A percentile compares a stretch with the other conserved stretches of the same genome.
These are phyloP conservation scores for Nymphicus hollandicus DNA, from an alignment of 2,113 vertebrate species.

Conservation along the genomic window DNA sequence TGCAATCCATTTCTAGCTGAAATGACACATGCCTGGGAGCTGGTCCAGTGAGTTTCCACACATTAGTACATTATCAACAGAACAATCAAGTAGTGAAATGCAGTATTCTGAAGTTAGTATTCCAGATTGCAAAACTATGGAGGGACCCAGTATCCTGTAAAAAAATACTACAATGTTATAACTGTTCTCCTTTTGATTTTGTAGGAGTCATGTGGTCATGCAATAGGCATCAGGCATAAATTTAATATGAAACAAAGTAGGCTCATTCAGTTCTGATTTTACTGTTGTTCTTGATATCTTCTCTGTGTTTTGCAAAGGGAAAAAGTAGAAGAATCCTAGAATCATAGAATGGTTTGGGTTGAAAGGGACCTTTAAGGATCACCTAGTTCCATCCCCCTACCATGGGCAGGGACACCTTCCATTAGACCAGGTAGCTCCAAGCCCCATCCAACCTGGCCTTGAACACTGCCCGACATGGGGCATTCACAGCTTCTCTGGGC, in stretches of 20 bases:
- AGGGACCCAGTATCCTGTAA: not conserved
- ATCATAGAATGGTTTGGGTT: not conserved
- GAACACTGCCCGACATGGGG: not conserved
- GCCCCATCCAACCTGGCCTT: not conserved
- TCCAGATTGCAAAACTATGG: not conserved
- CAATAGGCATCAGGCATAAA: not conserved
- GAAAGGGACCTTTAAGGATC: not conserved
- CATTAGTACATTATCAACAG: not conserved
- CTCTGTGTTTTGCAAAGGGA: not conserved
- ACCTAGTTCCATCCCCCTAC: not conserved
- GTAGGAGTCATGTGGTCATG: accelerated
- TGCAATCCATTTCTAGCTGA: not conserved
- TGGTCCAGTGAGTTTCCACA: not conserved
- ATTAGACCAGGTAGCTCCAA: not conserved
- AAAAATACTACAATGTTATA: not conserved
- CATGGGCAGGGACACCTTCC: not conserved
- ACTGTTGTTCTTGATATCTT: not conserved
- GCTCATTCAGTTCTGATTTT: not conserved
- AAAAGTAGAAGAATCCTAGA: not conserved
- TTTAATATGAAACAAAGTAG: not conserved
- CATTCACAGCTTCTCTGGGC: not conserved
- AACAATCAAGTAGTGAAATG: not conserved
- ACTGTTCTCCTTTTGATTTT: not conserved
- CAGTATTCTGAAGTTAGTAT: not conserved
- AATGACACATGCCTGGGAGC: not conserved